Percentiles rank a stretch among this genome's conserved stretches.
Conservation (phyloP, 2,888 invertebrate genomes). For the Uropetala carovei region DNA sequence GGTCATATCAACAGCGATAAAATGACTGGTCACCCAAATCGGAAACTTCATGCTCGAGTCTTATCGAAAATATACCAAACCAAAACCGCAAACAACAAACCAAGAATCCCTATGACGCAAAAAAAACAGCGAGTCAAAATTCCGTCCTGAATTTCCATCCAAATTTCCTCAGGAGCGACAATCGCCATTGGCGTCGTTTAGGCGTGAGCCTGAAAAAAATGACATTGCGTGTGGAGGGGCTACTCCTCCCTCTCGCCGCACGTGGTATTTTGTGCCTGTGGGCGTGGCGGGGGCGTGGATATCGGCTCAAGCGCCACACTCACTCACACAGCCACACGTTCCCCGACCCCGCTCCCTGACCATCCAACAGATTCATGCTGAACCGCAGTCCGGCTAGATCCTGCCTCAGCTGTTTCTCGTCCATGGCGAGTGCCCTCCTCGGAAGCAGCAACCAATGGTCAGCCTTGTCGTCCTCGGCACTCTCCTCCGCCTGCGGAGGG, state of each 20-base stretch:
- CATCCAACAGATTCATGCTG: constrained; percentile 75
- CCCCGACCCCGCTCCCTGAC: constrained; percentile 77
- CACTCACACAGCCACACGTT: constrained; percentile 80
- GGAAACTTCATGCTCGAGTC: background rate
- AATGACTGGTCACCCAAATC: background rate
- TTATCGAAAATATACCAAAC: background rate
- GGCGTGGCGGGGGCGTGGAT: constrained; percentile 34
- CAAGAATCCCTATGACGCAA: too few species aligned
- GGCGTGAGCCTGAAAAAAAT: background rate
- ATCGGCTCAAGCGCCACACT: constrained; percentile 47
- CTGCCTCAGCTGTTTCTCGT: constrained; percentile 77
- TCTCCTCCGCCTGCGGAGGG: background rate
- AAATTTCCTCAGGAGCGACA: too few species aligned
- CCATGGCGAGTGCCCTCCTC: constrained; percentile 78
- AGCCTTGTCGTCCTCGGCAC: constrained; percentile 46
- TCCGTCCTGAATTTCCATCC: too few species aligned
- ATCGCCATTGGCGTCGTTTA: background rate
- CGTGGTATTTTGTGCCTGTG: background rate
- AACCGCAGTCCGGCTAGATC: constrained; percentile 79
- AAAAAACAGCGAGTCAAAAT: too few species aligned
- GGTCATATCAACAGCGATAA: background rate
- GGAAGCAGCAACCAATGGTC: constrained; percentile 79
- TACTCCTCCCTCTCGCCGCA: background rate
- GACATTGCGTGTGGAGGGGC: background rate
- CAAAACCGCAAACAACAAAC: background rate